Base-by-base conservation (phyloP, 2,113 vertebrate genomes). In the Proteles cristata region DNA sequence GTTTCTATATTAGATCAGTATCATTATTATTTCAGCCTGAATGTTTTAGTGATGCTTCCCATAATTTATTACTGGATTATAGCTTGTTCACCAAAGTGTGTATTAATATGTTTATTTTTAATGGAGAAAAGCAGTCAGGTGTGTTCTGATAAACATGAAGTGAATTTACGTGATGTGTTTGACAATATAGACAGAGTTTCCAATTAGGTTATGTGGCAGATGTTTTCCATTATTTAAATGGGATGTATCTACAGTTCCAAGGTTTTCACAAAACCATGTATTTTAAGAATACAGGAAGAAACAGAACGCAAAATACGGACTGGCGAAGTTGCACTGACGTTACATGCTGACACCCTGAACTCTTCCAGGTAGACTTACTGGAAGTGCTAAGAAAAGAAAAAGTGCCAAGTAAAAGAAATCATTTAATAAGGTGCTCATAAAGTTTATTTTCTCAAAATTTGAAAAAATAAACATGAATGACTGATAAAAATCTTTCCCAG, bases 401-500 rank as follows among this genome's bases (percentile, higher is more conserved):
- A 81, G 11, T 31, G 87, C 33, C 3, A 90, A 92, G 14, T 90
- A 61, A 82, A 82, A 86, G 8, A 96, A 71, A 23, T 87, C 11
- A 93, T 61, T 81, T 81, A 86, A 17, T 93, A 97, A 91, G 63
- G 55, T 77, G 89, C 7, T 93, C 6, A 16, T 79, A 93, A 94
- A 88, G 11, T 25, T 69, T 81, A 76, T 31, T 96, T 90, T 76
- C 48, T 66, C 76, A 76, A 92, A 91, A 88, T 39, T 17, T 93
- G 48, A 94, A 90, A 94, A 91, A 74, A 35, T 43, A 50, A 92
- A 92, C 50, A 61, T 28, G 61, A 96, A 97, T 77, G 23, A 87
- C 74, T 93, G 8, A 88, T 12, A 88, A 80, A 84, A 80, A 31
- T 28, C 80, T 88, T 61, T 50, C 17, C 39, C 92, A 83, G 23